Base-by-base conservation (phyloP, 2,888 invertebrate genomes). In the Hymenopus coronatus region DNA sequence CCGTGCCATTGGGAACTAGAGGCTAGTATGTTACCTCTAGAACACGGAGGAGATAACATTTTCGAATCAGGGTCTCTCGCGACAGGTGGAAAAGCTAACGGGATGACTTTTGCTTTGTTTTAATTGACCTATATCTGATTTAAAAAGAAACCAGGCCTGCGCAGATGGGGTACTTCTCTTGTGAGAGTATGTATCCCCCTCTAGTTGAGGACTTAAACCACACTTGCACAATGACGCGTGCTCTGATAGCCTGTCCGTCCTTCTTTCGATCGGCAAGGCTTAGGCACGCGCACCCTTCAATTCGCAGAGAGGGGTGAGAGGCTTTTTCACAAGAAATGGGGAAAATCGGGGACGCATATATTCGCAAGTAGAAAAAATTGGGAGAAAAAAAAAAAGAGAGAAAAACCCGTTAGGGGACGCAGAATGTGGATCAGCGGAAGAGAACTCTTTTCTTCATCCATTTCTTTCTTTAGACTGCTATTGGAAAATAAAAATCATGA, bases 381-480 rank as follows among this genome's bases (percentile, higher is more conserved):
- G 89, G 88, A 30, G 84, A 85, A 89, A 89, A 89, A 70, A 70
- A 84, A 89, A 87, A 89, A 87, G 86, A 83, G 46, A 89, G 89
- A 85, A 27, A 89, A 89, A 89, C 89, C 89, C 89, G 89, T 89
- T 89, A 89, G 88, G 87, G 46, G 40, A 87, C 87, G 84, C 89
- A 89, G 88, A 89, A 89, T 88, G 88, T 87, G 89, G 30, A 33
- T 33, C 40, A 40, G n/a, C 81, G 81, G 83, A 88, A 85, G 88
- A 89, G 83, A 89, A 89, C 82, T 88, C 40, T 88, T 85, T 89
- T 84, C 81, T 82, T 15, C 82, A 33, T n/a, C 12, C 40, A 27
- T 82, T 88, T 87, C 81, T 84, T 87, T 82, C 82, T 89, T 89
- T 70, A 70, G 20, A 20, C 54, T 20, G 46, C 30, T 82, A 84